phyloP scores from a whole-genome alignment of 2,888 invertebrate genomes.

The Pseudanteris insignis region DNA sequence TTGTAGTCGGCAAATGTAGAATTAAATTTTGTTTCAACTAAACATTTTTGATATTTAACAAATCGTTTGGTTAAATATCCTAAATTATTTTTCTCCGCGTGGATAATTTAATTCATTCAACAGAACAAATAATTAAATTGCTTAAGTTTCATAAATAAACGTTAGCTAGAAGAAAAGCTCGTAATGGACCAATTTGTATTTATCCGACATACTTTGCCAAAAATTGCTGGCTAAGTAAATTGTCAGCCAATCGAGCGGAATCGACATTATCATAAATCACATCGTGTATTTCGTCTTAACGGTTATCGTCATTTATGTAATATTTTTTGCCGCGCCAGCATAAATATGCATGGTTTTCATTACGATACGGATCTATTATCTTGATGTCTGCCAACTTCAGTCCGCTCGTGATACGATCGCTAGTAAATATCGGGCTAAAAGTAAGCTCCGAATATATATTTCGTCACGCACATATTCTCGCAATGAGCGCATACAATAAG shows the following conservation, averaged over 20 bases:
- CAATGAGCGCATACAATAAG: slow-evolving; percentile 19
- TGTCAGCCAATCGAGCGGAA: slow-evolving; percentile 9
- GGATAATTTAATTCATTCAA: too few species aligned
- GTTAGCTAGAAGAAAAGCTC: neutral
- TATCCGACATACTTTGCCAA: too few species aligned
- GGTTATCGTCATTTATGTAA: slow-evolving; percentile 5
- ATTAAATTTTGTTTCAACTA: too few species aligned
- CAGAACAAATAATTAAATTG: too few species aligned
- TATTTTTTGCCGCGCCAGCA: slow-evolving; percentile 5
- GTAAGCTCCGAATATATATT: slow-evolving; percentile 29
- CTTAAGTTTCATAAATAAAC: too few species aligned
- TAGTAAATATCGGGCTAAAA: slow-evolving; percentile 27
- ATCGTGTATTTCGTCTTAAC: slow-evolving; percentile 2
- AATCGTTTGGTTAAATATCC: too few species aligned
- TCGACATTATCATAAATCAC: slow-evolving; percentile 9
- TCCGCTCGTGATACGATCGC: slow-evolving; percentile 21
- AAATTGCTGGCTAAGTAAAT: too few species aligned
- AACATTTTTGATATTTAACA: too few species aligned
- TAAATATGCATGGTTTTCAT: slow-evolving; percentile 24
- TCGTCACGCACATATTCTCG: slow-evolving; percentile 29
- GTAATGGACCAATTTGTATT: too few species aligned
- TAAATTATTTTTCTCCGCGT: too few species aligned
- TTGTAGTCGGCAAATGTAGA: too few species aligned
- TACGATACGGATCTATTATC: slow-evolving; percentile 32
- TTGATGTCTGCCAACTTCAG: slow-evolving; percentile 30